These are phyloP conservation scores for Illadopsis cleaveri DNA, from an alignment of 2,113 vertebrate genomes.

Conservation along the genomic window DNA sequence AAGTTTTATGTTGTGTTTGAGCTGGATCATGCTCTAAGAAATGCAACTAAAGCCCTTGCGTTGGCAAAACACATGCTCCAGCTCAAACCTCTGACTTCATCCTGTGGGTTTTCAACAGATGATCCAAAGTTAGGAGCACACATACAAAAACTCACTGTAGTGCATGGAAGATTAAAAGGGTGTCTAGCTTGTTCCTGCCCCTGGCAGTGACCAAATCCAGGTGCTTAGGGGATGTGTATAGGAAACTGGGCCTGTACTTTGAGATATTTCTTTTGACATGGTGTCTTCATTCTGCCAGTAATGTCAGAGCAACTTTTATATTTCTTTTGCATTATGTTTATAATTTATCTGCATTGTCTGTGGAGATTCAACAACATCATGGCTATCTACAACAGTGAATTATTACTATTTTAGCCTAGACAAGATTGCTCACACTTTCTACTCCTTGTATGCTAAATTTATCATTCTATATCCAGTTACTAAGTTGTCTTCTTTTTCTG, in stretches of 20 bases:
- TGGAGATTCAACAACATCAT: rapidly evolving
- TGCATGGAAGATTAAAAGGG: rapidly evolving
- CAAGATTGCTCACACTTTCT: not conserved
- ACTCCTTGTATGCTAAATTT: not conserved
- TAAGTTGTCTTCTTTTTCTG: not conserved
- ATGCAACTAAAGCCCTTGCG: not conserved
- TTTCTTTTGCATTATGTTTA: not conserved
- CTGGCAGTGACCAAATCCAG: not conserved
- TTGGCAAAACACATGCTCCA: not conserved
- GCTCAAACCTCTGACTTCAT: not conserved
- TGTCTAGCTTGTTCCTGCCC: not conserved
- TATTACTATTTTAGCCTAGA: not conserved
- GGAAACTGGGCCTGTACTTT: not conserved
- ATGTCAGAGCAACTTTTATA: not conserved
- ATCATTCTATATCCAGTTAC: not conserved
- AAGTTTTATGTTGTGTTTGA: not conserved
- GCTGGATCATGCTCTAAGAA: not conserved
- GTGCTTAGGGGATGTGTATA: rapidly evolving
- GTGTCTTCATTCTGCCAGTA: not conserved
- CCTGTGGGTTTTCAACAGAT: not conserved
- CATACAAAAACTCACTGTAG: rapidly evolving
- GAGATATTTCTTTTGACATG: not conserved
- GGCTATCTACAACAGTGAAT: not conserved
- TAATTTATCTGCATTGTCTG: not conserved
- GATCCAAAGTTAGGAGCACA: not conserved